Base-by-base conservation (phyloP, 2,888 invertebrate species). In the Frankliniella intonsa region DNA sequence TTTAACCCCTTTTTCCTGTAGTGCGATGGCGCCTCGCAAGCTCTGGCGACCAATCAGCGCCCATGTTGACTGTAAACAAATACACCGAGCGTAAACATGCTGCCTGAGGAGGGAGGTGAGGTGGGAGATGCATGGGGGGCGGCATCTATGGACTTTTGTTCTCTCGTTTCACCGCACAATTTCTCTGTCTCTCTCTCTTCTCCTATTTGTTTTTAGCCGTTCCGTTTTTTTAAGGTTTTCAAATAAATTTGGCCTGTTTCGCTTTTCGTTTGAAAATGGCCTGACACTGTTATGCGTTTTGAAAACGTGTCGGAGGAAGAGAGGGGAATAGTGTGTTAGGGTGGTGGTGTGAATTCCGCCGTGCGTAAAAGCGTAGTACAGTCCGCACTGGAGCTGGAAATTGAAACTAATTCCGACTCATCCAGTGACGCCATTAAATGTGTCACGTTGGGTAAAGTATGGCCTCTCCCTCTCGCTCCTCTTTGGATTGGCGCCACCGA, bases 381-480 rank as follows among this genome's bases (percentile, higher is more conserved):
- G 19, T 62, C n/a, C 17, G 25, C 69, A 10, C 10, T 22, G 69
- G n/a, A n/a, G 69, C n/a, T 25, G 69, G 69, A 25, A 25, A 76
- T 76, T 76, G 69, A 76, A 76, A 76, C 69, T 76, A 76, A 76
- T 76, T 76, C 69, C 22, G 69, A 25, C 69, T 38, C 38, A 38
- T 38, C 38, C 38, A 38, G 38, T 38, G 62, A 14, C 69, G 69
- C 69, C 69, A 76, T 76, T 76, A 25, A 76, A 76, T 25, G 25
- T 76, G 69, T 76, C 69, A 25, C 9, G 62, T 62, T 17, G 69
- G 69, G 69, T 25, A 25, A 76, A 22, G 69, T 76, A 76, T 76
- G 9, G 69, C 22, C 25, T 12, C 10, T 76, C 25, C 25, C 69
- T 14, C 62, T 62, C 62, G 7, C 62, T 62, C 62, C 69, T 22